Conservation (phyloP, 2,113 vertebrate genomes). For the Malurus melanocephalus region DNA sequence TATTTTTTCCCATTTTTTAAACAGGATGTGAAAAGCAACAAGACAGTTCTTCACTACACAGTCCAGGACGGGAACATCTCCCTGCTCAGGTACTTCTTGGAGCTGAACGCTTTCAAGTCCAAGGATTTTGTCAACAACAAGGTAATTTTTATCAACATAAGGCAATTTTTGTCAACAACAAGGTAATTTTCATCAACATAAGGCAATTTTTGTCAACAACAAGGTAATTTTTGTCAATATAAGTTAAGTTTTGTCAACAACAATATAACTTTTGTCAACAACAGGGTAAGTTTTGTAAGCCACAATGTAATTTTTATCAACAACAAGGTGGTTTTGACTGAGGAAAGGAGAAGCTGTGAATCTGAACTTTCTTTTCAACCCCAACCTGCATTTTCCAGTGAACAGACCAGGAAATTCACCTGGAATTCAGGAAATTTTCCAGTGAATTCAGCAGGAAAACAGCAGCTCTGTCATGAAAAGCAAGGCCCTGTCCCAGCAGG, state of each 20-base stretch:
- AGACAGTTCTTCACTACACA: slow-evolving; percentile 40
- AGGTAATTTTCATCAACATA: neutral
- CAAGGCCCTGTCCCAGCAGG: neutral
- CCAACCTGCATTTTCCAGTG: neutral
- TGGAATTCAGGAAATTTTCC: too few relatives aligned
- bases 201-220: too few relatives aligned
- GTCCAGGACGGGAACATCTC: slow-evolving; percentile 46
- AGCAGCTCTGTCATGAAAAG: neutral
- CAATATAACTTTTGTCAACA: neutral
- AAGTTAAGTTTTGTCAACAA: neutral
- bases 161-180: too few relatives aligned
- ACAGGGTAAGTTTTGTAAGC: neutral
- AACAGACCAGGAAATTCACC: neutral
- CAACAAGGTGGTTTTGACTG: neutral
- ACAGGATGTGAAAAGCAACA: slow-evolving; percentile 63
- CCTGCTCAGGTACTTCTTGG: slow-evolving; percentile 54
- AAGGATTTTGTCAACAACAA: slow-evolving; percentile 51
- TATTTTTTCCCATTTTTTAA: neutral
- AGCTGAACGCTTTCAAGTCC: slow-evolving; percentile 33
- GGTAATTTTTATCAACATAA: neutral
- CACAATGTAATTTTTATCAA: too few relatives aligned
- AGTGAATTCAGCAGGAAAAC: neutral
- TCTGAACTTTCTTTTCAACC: neutral
- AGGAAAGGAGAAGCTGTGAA: neutral
- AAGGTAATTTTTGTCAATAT: too few relatives aligned